Evolutionary conservation across 2,888 invertebrate species (phyloP).

Genomic region (Drosophila seclusa): DNA sequence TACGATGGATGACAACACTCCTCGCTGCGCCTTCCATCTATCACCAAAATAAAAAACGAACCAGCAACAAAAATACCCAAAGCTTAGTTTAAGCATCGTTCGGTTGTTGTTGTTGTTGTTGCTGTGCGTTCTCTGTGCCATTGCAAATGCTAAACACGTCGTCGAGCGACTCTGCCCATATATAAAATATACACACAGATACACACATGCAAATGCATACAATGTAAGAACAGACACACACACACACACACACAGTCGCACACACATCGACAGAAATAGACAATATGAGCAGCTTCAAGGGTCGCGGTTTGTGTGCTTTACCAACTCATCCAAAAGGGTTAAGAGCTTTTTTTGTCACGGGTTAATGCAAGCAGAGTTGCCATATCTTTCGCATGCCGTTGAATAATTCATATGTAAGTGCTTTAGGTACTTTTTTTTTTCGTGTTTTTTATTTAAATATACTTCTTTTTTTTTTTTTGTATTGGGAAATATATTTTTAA

Average conservation of each 20-base stretch:
- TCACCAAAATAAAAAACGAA: slow-evolving; percentile 10
- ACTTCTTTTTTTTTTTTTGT: neutral
- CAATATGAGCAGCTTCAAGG: slow-evolving; percentile 27
- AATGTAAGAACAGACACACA: slow-evolving; percentile 5
- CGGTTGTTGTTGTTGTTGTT: slow-evolving; percentile 15
- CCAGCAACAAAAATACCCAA: neutral
- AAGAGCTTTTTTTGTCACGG: slow-evolving; percentile 13
- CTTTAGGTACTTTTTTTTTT: neutral
- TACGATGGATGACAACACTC: slow-evolving; percentile 63
- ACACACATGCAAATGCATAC: slow-evolving; percentile 1
- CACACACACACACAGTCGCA: neutral
- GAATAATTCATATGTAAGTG: slow-evolving; percentile 3
- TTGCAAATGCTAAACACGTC: slow-evolving; percentile 78
- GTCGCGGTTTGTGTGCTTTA: slow-evolving; percentile 3
- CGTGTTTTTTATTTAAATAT: neutral
- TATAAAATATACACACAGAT: slow-evolving; percentile 21
- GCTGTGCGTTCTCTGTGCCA: slow-evolving; percentile 43
- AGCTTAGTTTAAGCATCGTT: slow-evolving; percentile 1
- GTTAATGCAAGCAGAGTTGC: slow-evolving; percentile 4
- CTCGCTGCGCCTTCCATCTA: slow-evolving; percentile 20
- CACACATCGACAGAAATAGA: neutral
- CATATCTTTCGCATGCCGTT: slow-evolving; percentile 4
- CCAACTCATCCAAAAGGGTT: slow-evolving; percentile 22
- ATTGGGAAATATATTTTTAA: neutral
- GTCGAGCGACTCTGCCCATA: slow-evolving; percentile 63